Evolutionary conservation across 2,113 vertebrate species (phyloP).

Genomic region (Rhabdomys dilectus): DNA sequence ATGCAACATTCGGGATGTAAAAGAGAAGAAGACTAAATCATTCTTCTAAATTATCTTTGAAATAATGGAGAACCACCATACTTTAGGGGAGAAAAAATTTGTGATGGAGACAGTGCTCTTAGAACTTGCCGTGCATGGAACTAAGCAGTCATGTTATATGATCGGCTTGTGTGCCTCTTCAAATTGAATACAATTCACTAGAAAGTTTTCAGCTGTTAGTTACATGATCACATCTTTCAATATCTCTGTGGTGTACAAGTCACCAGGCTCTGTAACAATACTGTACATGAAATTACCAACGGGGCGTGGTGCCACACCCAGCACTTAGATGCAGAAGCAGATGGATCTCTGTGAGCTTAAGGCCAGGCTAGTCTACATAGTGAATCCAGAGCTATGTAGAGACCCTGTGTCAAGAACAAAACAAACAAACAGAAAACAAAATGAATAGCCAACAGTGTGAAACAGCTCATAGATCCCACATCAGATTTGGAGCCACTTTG

Average conservation of each 20-base stretch:
- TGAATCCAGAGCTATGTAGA: not conserved
- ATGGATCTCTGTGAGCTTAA: not conserved
- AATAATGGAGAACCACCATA: not conserved
- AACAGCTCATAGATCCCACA: slow-evolving; percentile 60
- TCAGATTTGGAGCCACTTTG: slow-evolving; percentile 26
- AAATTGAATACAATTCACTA: slow-evolving; percentile 4
- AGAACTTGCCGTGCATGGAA: not conserved
- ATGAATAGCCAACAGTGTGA: not conserved
- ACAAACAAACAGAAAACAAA: not conserved
- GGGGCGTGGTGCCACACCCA: not conserved
- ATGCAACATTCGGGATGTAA: not conserved
- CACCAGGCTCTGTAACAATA: not conserved
- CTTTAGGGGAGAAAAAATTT: not conserved
- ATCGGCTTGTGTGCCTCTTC: slow-evolving; percentile 10
- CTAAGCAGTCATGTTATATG: not conserved
- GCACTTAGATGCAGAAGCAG: not conserved
- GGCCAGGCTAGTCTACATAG: not conserved
- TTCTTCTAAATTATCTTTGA: not conserved
- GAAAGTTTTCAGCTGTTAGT: slow-evolving; percentile 56
- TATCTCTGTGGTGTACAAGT: not conserved
- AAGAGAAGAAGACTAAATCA: not conserved
- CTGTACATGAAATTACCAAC: not conserved
- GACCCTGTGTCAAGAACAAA: not conserved
- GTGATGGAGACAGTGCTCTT: slow-evolving; percentile 15
- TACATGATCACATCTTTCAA: slow-evolving; percentile 54